Conservation (phyloP, 2,113 vertebrate species). For the Psammodynastes pulverulentus region DNA sequence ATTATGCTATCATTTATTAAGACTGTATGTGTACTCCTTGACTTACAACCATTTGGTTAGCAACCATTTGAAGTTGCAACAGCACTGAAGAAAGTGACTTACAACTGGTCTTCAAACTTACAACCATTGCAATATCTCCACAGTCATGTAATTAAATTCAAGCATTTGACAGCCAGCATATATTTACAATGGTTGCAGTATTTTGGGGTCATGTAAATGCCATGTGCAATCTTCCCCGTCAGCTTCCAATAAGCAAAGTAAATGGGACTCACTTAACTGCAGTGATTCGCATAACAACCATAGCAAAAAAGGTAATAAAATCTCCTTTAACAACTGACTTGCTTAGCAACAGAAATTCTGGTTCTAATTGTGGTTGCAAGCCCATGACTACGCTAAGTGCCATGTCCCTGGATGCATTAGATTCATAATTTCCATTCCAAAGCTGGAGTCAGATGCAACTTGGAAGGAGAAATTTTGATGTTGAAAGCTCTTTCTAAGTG, state of each 20-base stretch:
- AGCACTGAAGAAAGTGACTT: neutral
- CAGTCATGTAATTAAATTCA: neutral
- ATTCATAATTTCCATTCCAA: neutral
- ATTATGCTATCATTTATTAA: neutral
- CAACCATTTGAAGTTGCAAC: neutral
- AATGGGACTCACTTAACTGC: neutral
- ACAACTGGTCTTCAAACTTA: neutral
- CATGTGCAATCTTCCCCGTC: neutral
- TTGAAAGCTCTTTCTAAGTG: neutral
- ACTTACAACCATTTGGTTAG: neutral
- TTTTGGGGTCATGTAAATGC: neutral
- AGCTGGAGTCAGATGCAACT: neutral
- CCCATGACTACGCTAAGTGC: neutral
- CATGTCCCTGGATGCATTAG: neutral
- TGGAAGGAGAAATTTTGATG: neutral
- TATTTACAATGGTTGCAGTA: neutral
- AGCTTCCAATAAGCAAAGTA: neutral
- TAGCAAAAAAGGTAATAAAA: neutral
- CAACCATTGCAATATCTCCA: neutral
- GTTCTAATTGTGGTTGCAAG: neutral
- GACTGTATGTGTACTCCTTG: neutral
- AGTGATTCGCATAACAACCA: no score
- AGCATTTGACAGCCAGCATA: neutral
- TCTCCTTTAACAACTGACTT: no score
- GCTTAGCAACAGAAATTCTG: neutral